Percentiles rank a stretch among this genome's conserved stretches.
Evolutionary conservation across 2,797 vertebrate genomes (phyloP).

Genomic region (Sebastiscus tertius): DNA sequence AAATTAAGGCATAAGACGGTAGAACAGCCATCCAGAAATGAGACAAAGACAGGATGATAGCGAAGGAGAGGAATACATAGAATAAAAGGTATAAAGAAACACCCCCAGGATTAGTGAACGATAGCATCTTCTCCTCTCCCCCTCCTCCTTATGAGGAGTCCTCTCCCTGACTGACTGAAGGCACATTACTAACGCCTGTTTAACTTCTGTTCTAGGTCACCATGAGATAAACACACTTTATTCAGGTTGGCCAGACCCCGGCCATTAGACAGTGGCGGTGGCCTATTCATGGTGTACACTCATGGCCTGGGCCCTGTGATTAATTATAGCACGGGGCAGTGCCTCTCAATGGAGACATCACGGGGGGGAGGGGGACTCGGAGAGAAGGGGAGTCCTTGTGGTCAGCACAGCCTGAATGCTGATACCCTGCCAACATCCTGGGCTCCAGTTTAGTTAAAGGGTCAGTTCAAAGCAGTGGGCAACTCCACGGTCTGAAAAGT

Average conservation of each 20-base stretch:
- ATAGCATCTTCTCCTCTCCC: conserved; percentile 3
- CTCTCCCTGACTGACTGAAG: conserved; percentile 59
- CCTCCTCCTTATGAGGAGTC: conserved; percentile 31
- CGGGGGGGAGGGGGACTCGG: neutral
- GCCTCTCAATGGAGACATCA: conserved; percentile 68
- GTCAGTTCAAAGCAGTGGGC: neutral
- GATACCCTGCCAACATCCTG: conserved; percentile 34
- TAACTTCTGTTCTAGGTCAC: conserved; percentile 85
- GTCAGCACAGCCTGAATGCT: conserved; percentile 40
- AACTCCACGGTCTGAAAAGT: too few relatives aligned
- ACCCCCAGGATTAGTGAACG: conserved; percentile 15
- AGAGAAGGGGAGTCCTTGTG: conserved; percentile 37
- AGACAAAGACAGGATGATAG: neutral
- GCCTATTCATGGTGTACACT: conserved; percentile 71
- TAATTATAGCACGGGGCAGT: conserved; percentile 78
- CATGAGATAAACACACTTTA: conserved; percentile 84
- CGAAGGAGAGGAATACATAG: neutral
- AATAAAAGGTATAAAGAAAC: neutral
- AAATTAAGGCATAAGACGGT: neutral
- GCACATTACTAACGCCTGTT: conserved; percentile 81
- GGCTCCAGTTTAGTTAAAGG: conserved; percentile 9
- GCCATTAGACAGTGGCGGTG: conserved; percentile 74
- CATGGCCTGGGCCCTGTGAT: conserved; percentile 72
- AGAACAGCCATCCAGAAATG: neutral
- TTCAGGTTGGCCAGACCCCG: conserved; percentile 75